These are phyloP conservation scores for Lonchura striata DNA, from an alignment of 2,113 vertebrate genomes.

Conservation along the genomic window DNA sequence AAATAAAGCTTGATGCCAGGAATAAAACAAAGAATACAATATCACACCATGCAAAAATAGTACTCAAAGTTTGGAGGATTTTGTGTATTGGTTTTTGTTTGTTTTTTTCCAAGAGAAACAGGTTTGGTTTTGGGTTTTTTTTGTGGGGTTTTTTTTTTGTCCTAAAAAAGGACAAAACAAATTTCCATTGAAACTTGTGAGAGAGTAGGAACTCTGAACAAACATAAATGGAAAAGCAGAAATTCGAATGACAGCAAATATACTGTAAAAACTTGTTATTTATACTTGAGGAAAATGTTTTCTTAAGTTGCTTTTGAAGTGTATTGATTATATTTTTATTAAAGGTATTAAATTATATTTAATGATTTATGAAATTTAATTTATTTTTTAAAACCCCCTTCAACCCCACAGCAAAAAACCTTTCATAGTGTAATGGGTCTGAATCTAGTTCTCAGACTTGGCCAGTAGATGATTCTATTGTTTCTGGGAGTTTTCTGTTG, in stretches of 20 bases:
- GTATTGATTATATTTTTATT: not conserved
- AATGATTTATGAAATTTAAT: not conserved
- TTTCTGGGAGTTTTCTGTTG: not conserved
- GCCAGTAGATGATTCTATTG: not conserved
- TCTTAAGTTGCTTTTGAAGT: not conserved
- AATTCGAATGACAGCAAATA: not conserved
- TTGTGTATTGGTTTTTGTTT: not conserved
- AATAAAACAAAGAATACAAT: not conserved
- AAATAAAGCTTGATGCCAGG: not conserved
- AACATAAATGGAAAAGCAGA: not conserved
- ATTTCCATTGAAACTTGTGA: not conserved
- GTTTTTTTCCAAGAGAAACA: not conserved
- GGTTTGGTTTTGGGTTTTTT: not conserved
- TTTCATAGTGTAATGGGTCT: not conserved
- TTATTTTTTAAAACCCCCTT: fast-evolving
- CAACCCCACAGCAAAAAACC: not conserved
- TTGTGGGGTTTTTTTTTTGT: not conserved
- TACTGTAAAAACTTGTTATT: not conserved
- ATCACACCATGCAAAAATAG: not conserved
- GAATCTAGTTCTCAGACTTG: not conserved
- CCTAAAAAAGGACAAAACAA: not conserved
- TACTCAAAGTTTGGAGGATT: not conserved
- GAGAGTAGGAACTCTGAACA: not conserved
- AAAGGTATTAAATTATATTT: not conserved
- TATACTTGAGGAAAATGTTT: not conserved